phyloP scores from a whole-genome alignment of 2,797 vertebrate genomes.

The Diglossa cyanea region DNA sequence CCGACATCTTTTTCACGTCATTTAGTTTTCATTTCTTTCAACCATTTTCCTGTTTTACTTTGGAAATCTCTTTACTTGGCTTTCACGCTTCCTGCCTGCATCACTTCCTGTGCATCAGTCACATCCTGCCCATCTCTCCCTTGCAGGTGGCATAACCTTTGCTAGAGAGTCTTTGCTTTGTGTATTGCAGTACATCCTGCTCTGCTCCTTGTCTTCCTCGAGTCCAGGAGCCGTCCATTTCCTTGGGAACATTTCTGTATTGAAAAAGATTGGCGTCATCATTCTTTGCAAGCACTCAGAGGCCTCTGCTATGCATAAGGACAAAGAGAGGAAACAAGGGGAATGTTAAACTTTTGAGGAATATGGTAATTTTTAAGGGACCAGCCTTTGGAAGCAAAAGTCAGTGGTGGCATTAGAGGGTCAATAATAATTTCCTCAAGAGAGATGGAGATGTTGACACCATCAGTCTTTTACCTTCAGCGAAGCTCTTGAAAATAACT shows the following conservation, averaged over 20 bases:
- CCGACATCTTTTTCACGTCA: not conserved
- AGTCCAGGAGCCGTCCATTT: conserved; percentile 11
- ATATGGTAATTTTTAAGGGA: conserved; percentile 27
- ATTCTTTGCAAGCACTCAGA: not conserved
- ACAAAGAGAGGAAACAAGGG: conserved; percentile 56
- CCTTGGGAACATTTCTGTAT: conserved; percentile 59
- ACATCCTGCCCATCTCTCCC: conserved; percentile 44
- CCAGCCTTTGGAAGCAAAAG: not conserved
- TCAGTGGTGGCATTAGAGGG: not conserved
- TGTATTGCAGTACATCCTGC: conserved; percentile 48
- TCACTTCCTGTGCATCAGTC: conserved; percentile 61
- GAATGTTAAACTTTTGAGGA: conserved; percentile 53
- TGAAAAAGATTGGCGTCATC: conserved; percentile 46
- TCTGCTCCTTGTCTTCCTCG: not conserved
- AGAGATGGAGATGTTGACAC: not conserved
- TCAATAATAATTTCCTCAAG: not conserved
- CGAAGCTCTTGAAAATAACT: not conserved
- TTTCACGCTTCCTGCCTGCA: conserved; percentile 53
- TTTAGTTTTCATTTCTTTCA: conserved; percentile 6
- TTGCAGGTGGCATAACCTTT: conserved; percentile 30
- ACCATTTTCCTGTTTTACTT: conserved; percentile 60
- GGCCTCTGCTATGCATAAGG: not conserved
- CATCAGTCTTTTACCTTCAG: not conserved
- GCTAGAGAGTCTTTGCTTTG: conserved; percentile 35
- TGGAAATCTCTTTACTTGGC: conserved; percentile 13